phyloP scores from a whole-genome alignment of 2,888 invertebrate species.

The Sminthurides aquaticus region DNA sequence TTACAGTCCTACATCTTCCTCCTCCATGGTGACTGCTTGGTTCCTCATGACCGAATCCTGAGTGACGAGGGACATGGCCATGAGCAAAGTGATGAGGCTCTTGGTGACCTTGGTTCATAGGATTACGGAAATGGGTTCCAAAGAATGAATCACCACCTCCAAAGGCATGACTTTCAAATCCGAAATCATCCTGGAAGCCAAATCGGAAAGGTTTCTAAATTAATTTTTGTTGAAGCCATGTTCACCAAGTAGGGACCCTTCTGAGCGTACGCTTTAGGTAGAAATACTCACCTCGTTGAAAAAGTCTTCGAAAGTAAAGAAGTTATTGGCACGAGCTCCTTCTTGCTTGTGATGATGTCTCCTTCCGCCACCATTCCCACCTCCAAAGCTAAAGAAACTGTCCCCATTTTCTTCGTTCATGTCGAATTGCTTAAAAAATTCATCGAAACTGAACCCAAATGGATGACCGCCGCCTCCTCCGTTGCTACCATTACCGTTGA shows the following conservation, averaged over 20 bases:
- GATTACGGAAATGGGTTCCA: slow-evolving; percentile 43
- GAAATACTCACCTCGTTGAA: slow-evolving; percentile 37
- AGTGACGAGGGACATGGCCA: slow-evolving; percentile 25
- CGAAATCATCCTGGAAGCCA: slow-evolving; percentile 45
- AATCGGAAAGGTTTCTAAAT: slow-evolving; percentile 43
- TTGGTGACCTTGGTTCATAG: slow-evolving; percentile 26
- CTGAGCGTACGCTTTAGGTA: too few species aligned
- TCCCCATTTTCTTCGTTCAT: slow-evolving; percentile 37
- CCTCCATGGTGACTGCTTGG: slow-evolving; percentile 21
- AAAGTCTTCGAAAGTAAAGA: slow-evolving; percentile 42
- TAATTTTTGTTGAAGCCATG: not conserved
- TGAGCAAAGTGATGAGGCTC: slow-evolving; percentile 17
- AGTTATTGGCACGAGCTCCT: slow-evolving; percentile 24
- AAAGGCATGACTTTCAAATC: slow-evolving; percentile 42
- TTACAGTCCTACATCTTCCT: slow-evolving; percentile 45
- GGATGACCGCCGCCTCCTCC: slow-evolving; percentile 43
- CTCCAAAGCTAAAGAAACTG: slow-evolving; percentile 37
- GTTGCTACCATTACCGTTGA: slow-evolving; percentile 38
- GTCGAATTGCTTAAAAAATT: slow-evolving; percentile 47
- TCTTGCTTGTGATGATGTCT: slow-evolving; percentile 25
- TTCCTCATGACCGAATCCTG: slow-evolving; percentile 26
- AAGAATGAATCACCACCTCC: slow-evolving; percentile 46
- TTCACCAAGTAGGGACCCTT: not conserved
- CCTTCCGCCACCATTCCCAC: slow-evolving; percentile 29
- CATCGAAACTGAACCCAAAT: slow-evolving; percentile 47